Percentiles rank a stretch among this genome's conserved stretches.
Conservation (phyloP, 2,888 invertebrate species). For the Sepiola atlantica region DNA sequence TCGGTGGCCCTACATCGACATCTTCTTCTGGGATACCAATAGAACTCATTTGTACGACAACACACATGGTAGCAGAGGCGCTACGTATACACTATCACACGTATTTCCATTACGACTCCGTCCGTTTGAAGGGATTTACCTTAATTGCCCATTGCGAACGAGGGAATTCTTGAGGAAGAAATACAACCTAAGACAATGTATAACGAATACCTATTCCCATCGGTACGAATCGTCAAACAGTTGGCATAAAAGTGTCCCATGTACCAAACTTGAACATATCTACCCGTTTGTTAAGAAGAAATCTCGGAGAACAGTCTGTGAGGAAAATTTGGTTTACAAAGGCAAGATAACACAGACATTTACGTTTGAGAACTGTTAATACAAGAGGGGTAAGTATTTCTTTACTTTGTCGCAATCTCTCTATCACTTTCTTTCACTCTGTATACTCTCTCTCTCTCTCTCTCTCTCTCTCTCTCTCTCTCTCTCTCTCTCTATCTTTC, state of each 20-base stretch:
- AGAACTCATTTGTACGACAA: neutral
- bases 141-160: neutral
- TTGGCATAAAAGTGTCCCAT: neutral
- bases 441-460: slow-evolving; percentile 41
- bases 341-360: neutral
- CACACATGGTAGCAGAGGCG: neutral
- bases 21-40: neutral
- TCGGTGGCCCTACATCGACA: neutral
- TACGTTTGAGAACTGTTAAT: neutral
- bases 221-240: neutral
- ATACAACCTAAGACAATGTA: neutral
- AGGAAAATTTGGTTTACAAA: neutral
- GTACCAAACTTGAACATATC: neutral
- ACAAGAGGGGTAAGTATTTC: neutral
- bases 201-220: neutral
- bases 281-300: neutral
- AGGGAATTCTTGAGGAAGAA: neutral
- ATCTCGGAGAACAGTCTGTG: neutral
- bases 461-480: slow-evolving; percentile 25
- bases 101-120: neutral
- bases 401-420: no score
- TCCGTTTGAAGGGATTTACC: neutral
- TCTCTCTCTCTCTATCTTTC: neutral
- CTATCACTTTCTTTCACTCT: neutral
- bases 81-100: neutral